A percentile compares a stretch with the other conserved stretches of the same genome.
These are phyloP conservation scores for Helicoverpa armigera DNA, from an alignment of 1,140 invertebrate species.

Conservation along the genomic window DNA sequence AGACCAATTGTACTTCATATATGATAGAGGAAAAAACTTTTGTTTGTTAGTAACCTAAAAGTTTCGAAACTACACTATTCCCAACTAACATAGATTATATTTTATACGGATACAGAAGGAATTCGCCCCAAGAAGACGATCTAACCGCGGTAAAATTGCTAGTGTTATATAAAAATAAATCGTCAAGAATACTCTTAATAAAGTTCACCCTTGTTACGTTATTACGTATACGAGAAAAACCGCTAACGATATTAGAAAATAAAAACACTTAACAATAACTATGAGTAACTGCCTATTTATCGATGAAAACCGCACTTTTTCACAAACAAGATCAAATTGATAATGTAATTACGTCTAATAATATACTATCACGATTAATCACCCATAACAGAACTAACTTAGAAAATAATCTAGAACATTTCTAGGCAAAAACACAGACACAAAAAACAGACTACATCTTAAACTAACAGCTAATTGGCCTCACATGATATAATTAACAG, in stretches of 20 bases:
- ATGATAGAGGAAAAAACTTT: no score
- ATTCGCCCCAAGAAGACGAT: no score
- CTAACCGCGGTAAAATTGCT: no score
- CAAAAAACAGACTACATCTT: conserved; percentile 24
- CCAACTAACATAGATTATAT: no score
- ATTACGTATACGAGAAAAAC: background rate
- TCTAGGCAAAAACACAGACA: conserved; percentile 20
- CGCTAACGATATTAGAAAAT: background rate
- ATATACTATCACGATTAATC: background rate
- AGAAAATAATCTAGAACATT: background rate
- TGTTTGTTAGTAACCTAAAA: no score
- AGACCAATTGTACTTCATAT: no score
- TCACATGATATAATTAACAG: conserved; percentile 29
- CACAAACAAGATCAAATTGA: background rate
- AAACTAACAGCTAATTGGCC: conserved; percentile 20
- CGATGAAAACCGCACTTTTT: background rate
- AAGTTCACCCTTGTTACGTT: no score
- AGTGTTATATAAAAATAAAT: no score
- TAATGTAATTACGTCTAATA: background rate
- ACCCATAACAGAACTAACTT: background rate
- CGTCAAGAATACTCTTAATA: no score
- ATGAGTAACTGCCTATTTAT: background rate
- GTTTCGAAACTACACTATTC: no score
- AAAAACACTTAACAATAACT: background rate
- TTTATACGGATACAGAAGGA: no score